Base-by-base conservation (phyloP, 1,140 invertebrate species). In the Macrosteles quadrilineatus region DNA sequence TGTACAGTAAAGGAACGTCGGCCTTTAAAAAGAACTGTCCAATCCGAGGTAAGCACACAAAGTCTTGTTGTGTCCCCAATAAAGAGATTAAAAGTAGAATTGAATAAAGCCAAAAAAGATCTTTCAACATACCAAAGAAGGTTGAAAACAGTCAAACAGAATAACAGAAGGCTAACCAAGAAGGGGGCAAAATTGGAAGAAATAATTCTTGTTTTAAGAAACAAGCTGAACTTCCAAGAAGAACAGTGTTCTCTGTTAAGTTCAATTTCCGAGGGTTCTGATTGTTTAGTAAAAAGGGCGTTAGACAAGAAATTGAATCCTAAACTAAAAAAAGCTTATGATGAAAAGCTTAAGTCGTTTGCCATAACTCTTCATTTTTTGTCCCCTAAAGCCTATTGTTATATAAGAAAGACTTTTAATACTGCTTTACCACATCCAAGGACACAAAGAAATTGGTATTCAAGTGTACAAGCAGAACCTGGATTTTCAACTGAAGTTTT, bases 291-390 rank as follows among this genome's bases (percentile, higher is more conserved):
- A 43, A 36, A 70, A 40, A 65, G 68, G 27, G 17, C 68, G 40
- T 31, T 36, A 31, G 65, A 23, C 12, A 40, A 67, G 50, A 50
- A 4, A 45, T 50, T 12, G 30, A 71, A 66, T 40, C 23, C 65
- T 21, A 57, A 64, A 19, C 45, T 68, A 53, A 73, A 29, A 50
- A 67, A 50, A 30, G 36, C 31, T n/a, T 73, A 59, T 59, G 63
- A 63, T 45, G 65, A 67, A n/a, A 67, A 40, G 30, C 25, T 43
- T 3, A 67, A 67, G 32, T 14, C 45, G 69, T 81, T 80, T 76
- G 77, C 78, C 63, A 65, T 81, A 9, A 81, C 81, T 29, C 69
- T 82, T 40, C 67, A 81, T 69, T 81, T 78, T 77, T 80, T 80
- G 71, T 78, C 76, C 19, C 72, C 77, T 27, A 76, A 75, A 74